A percentile compares a stretch with the other conserved stretches of the same genome.
These are phyloP conservation scores for Carterocephalus palaemon DNA, from an alignment of 2,888 invertebrate genomes.

Conservation along the genomic window DNA sequence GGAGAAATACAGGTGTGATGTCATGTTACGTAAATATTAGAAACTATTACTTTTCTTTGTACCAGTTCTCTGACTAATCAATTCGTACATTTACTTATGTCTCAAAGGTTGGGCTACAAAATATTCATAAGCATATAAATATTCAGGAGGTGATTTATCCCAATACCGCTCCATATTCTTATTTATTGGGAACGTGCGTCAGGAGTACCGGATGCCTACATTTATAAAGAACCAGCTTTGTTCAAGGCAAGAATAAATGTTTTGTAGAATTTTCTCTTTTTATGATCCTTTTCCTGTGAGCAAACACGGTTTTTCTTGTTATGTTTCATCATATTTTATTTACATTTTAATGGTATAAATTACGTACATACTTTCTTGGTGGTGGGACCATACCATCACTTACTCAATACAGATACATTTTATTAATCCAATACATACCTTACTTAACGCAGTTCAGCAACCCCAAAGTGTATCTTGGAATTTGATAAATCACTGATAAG, in stretches of 20 bases:
- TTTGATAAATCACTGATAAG: too few relatives aligned
- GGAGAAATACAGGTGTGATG: too few relatives aligned
- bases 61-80: constrained; percentile 2
- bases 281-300: not conserved
- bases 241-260: constrained; percentile 2
- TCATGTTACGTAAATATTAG: too few relatives aligned
- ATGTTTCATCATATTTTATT: not conserved
- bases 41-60: not conserved
- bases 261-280: constrained; percentile 2
- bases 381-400: too few relatives aligned
- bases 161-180: constrained; percentile 19
- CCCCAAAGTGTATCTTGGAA: too few relatives aligned
- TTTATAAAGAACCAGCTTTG: constrained; percentile 14
- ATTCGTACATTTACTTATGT: not conserved
- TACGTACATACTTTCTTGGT: too few relatives aligned
- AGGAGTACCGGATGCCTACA: constrained; percentile 13
- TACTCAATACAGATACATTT: too few relatives aligned
- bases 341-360: too few relatives aligned
- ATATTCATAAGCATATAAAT: constrained; percentile 18
- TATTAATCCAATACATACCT: too few relatives aligned
- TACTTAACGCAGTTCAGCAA: too few relatives aligned
- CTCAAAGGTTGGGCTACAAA: constrained; percentile 4
- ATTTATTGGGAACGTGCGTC: constrained; percentile 17
- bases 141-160: constrained; percentile 9
- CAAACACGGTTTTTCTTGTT: too few relatives aligned